These are phyloP conservation scores for Chionomys nivalis DNA, from an alignment of 2,113 vertebrate species.

Conservation along the genomic window DNA sequence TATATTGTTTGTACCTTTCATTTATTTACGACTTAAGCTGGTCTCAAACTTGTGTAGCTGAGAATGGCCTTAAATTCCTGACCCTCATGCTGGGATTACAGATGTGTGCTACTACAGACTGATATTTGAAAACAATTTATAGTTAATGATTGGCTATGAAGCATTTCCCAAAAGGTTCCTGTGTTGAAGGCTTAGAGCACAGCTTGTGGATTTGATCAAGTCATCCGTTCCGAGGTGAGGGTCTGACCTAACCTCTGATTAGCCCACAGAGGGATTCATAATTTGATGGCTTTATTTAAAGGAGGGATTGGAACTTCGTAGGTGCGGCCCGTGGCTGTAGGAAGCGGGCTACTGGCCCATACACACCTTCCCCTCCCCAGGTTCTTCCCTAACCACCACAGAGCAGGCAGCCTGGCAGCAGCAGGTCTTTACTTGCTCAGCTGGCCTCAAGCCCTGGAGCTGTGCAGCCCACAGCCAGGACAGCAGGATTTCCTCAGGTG, in stretches of 20 bases:
- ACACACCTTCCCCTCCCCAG: not conserved
- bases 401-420: no score
- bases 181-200: not conserved
- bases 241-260: not conserved
- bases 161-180: not conserved
- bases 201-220: not conserved
- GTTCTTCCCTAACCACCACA: no score
- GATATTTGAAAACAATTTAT: not conserved
- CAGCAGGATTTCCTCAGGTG: not conserved
- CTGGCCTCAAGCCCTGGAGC: not conserved
- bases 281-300: not conserved
- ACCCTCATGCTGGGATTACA: not conserved
- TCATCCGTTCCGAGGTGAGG: not conserved
- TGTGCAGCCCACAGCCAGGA: not conserved
- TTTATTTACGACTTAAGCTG: not conserved
- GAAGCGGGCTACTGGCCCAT: no score
- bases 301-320: not conserved
- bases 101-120: no score
- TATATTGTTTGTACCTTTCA: not conserved
- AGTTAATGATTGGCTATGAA: no score
- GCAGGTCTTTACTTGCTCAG: no score
- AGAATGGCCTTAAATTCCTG: no score
- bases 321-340: not conserved
- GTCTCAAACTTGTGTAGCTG: not conserved
- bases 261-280: no score